Evolutionary conservation across 2,113 vertebrate genomes (phyloP).

Genomic region (Crotalus horridus): DNA sequence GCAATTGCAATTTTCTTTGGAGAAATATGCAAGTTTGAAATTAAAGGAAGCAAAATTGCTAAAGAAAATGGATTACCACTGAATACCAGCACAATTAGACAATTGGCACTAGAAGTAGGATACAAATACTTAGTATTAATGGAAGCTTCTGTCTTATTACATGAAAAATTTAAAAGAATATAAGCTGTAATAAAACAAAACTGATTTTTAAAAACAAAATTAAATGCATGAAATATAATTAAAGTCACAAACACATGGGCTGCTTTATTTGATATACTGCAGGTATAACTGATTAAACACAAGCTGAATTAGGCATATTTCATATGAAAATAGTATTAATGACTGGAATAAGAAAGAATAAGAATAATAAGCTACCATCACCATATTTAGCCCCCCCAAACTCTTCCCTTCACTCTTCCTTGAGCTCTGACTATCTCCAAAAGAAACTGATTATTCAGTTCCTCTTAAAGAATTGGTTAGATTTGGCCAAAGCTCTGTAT

Average conservation of each 20-base stretch:
- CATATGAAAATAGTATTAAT: background rate
- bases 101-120: background rate
- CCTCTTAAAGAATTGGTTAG: background rate
- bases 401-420: background rate
- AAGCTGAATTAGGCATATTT: background rate
- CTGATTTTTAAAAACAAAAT: background rate
- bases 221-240: background rate
- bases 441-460: background rate
- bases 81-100: background rate
- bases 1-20: background rate
- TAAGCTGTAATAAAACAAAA: background rate
- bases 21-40: background rate
- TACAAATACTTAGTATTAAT: background rate
- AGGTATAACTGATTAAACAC: background rate
- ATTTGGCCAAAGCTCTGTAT: background rate
- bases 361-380: background rate
- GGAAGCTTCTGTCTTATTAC: background rate
- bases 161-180: background rate
- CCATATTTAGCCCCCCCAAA: background rate
- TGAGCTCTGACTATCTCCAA: background rate
- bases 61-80: background rate
- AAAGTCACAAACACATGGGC: background rate
- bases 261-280: background rate
- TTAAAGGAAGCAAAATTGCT: background rate
- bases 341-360: background rate